Percentiles rank a stretch among this genome's conserved stretches.
Evolutionary conservation across 64 coral and sea anemone genomes (phyloP).

Genomic region (Cladopsammia gracilis): DNA sequence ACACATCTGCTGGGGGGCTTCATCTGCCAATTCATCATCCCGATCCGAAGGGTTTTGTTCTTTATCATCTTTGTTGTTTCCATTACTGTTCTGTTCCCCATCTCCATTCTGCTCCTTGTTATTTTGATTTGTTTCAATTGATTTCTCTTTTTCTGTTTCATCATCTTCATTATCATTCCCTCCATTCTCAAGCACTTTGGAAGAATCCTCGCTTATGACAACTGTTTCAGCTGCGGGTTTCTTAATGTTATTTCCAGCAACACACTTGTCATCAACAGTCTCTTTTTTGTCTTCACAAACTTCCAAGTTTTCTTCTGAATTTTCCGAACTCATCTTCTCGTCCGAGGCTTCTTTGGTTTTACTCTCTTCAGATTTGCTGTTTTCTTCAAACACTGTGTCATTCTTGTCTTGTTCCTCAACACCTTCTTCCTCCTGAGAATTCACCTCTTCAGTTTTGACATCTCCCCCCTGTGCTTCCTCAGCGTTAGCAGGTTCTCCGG

Average conservation of each 20-base stretch:
- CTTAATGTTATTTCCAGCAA: background rate
- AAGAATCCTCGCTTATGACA: background rate
- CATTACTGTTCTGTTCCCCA: background rate
- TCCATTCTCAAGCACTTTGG: slow-evolving; percentile 11
- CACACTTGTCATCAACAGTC: background rate
- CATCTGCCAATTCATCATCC: background rate
- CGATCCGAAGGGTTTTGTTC: background rate
- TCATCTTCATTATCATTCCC: background rate
- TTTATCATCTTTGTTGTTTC: background rate
- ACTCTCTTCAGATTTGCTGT: background rate
- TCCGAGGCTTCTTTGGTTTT: background rate
- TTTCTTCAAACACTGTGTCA: background rate
- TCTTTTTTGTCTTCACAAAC: background rate
- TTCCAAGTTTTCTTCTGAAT: background rate
- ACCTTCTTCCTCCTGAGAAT: background rate
- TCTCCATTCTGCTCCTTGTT: background rate
- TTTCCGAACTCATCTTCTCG: background rate
- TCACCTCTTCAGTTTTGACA: slow-evolving; percentile 24
- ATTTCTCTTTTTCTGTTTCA: background rate
- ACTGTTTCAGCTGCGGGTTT: background rate
- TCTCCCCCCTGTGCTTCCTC: background rate
- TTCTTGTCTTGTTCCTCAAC: slow-evolving; percentile 20
- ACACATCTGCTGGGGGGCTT: background rate
- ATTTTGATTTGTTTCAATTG: background rate
- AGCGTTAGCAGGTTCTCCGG: background rate